phyloP scores from a whole-genome alignment of 2,797 vertebrate species.

The Chromis chromis region DNA sequence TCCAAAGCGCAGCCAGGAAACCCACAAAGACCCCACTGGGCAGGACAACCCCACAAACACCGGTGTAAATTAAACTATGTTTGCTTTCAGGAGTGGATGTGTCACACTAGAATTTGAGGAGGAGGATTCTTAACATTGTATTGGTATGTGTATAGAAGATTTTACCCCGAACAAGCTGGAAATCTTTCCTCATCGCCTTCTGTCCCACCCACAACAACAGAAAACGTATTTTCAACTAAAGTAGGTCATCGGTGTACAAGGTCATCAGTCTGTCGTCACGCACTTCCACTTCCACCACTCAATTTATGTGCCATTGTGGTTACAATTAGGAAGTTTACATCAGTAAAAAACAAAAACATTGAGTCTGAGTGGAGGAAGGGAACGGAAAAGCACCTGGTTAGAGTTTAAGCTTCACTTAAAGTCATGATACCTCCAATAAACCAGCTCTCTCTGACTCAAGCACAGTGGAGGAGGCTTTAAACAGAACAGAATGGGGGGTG shows the following conservation, averaged over 20 bases:
- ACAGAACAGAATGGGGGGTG: no score
- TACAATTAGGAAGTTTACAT: slow-evolving; percentile 1
- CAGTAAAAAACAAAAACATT: slow-evolving; percentile 2
- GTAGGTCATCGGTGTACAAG: slow-evolving; percentile 13
- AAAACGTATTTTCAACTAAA: slow-evolving; percentile 8
- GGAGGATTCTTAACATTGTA: slow-evolving; percentile 10
- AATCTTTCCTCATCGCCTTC: slow-evolving; percentile 19
- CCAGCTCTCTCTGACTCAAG: neutral
- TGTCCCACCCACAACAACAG: neutral
- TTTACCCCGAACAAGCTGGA: neutral
- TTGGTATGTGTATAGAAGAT: slow-evolving; percentile 32
- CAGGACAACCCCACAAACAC: slow-evolving; percentile 50
- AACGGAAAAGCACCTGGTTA: neutral
- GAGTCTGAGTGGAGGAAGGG: neutral
- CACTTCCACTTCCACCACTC: slow-evolving; percentile 9
- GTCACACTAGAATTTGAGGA: slow-evolving; percentile 37
- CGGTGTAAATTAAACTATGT: slow-evolving; percentile 68
- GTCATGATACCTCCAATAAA: neutral
- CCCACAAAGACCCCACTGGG: slow-evolving; percentile 77
- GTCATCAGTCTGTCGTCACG: slow-evolving; percentile 13
- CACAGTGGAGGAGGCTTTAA: no score
- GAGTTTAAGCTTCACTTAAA: slow-evolving; percentile 4
- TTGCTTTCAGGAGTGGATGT: slow-evolving; percentile 63
- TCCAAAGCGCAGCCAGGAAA: slow-evolving; percentile 73
- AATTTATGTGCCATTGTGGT: slow-evolving; percentile 7